Conservation (phyloP, 2,113 vertebrate genomes). For the Prionailurus bengalensis region DNA sequence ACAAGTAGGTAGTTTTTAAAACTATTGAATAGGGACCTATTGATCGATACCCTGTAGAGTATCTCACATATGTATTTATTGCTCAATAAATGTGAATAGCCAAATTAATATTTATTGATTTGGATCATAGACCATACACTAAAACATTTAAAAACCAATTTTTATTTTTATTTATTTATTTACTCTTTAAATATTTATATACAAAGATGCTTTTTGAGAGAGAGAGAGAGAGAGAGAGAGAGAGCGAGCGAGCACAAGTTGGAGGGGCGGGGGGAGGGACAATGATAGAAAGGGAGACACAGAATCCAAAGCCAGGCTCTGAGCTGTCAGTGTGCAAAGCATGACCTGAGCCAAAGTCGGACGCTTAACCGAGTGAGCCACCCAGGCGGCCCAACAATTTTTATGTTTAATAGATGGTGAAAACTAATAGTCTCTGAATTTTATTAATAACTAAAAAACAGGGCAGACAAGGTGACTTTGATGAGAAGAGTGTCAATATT, state of each 20-base stretch:
- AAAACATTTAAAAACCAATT: conserved; percentile 7
- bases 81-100: background rate
- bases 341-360: too few species aligned
- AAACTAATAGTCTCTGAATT: conserved; percentile 7
- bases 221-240: too few species aligned
- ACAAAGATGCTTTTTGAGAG: too few species aligned
- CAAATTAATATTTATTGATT: conserved; percentile 56
- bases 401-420: background rate
- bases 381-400: background rate
- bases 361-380: too few species aligned
- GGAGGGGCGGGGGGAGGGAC: too few species aligned
- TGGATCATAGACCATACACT: background rate
- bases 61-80: background rate
- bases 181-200: too few species aligned
- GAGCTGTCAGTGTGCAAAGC: too few species aligned
- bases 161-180: conserved; percentile 9
- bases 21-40: background rate
- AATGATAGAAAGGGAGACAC: too few species aligned
- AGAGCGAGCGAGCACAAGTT: too few species aligned
- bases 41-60: background rate
- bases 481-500: background rate
- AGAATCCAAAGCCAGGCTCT: too few species aligned
- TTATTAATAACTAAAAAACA: background rate
- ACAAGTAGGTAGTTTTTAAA: background rate
- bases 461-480: background rate